phyloP scores from a whole-genome alignment of 2,113 vertebrate species.

The Gobiocypris rarus region DNA sequence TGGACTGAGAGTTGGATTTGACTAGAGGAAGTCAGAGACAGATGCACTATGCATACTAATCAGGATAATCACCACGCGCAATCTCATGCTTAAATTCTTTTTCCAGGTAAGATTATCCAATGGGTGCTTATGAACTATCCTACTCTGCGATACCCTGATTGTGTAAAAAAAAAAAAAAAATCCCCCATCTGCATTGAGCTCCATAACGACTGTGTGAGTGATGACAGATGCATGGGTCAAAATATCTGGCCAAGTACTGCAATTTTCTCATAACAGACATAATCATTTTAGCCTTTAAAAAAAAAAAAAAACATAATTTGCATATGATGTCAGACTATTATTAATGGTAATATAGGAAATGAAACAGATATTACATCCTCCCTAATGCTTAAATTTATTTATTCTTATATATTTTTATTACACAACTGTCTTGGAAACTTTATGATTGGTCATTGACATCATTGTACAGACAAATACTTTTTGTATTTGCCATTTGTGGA shows the following conservation, averaged over 20 bases:
- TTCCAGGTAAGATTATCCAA: constrained; percentile 37
- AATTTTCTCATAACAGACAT: background rate
- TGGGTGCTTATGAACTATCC: background rate
- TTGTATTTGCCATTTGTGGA: no score
- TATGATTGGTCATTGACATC: background rate
- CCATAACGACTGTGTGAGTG: background rate
- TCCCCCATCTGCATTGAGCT: background rate
- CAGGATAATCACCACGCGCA: constrained; percentile 64
- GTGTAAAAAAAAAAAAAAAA: background rate
- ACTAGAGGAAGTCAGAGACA: constrained; percentile 50
- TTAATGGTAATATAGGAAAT: background rate
- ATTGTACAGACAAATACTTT: background rate
- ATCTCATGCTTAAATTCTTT: constrained; percentile 64
- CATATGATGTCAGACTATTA: background rate
- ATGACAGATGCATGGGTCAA: background rate
- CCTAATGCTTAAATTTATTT: background rate
- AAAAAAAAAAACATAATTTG: background rate
- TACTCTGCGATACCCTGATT: constrained; percentile 3
- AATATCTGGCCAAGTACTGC: no score
- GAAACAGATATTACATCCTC: background rate
- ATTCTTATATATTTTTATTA: background rate
- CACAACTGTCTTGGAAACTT: background rate
- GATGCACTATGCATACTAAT: constrained; percentile 56
- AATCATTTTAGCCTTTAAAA: background rate
- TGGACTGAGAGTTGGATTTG: background rate